These are phyloP conservation scores for Brachynemurus nebulosus DNA, from an alignment of 2,888 invertebrate genomes.

Conservation along the genomic window DNA sequence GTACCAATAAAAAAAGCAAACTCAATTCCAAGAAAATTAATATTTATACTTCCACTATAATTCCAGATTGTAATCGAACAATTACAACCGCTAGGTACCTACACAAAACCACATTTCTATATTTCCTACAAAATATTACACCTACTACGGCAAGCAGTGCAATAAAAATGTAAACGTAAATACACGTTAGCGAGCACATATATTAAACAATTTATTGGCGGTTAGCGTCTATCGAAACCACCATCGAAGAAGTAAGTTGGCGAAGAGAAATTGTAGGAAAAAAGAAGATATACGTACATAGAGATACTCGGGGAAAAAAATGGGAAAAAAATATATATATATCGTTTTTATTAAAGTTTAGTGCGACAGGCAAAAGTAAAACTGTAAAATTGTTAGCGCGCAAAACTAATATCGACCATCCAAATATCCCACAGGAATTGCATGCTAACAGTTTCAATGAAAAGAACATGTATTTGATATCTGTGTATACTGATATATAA, in stretches of 20 bases:
- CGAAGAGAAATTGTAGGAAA: too few species aligned
- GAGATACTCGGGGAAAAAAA: slow-evolving; percentile 15
- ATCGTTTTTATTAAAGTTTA: slow-evolving; percentile 32
- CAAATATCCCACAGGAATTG: slow-evolving; percentile 28
- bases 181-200: neutral
- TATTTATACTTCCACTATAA: too few species aligned
- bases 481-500: too few species aligned
- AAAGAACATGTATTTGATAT: slow-evolving; percentile 2
- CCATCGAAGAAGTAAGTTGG: too few species aligned
- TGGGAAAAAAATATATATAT: slow-evolving; percentile 19
- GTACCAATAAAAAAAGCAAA: too few species aligned
- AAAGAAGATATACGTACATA: slow-evolving; percentile 15
- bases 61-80: too few species aligned
- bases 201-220: slow-evolving; percentile 8
- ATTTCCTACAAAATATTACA: too few species aligned
- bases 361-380: slow-evolving; percentile 33
- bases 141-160: too few species aligned
- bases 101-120: too few species aligned
- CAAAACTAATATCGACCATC: slow-evolving; percentile 33
- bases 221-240: too few species aligned
- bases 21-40: too few species aligned
- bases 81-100: too few species aligned
- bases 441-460: slow-evolving; percentile 32
- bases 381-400: slow-evolving; percentile 35
- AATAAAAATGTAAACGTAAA: slow-evolving; percentile 1